A percentile compares a stretch with the other conserved stretches of the same genome.
Evolutionary conservation across 1,140 invertebrate genomes (phyloP).

Genomic region (Drosophila repletoides): DNA sequence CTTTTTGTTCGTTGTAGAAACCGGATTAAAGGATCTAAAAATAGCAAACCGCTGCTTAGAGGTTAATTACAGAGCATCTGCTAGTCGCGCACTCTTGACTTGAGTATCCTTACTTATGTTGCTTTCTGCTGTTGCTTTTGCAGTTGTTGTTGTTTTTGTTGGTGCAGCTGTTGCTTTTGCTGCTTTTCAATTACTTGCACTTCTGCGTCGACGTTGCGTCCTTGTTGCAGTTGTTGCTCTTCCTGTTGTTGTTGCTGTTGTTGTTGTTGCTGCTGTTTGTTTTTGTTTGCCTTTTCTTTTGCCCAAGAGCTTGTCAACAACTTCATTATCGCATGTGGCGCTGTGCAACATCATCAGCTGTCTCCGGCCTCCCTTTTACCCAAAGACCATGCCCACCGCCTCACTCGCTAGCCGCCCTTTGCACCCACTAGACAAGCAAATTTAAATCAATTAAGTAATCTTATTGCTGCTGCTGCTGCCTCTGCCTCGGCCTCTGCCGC

Average conservation of each 20-base stretch:
- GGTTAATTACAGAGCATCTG: no score
- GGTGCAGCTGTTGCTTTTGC: constrained; percentile 30
- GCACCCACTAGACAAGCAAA: constrained; percentile 68
- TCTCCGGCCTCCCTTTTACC: not conserved
- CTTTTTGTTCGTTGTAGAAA: no score
- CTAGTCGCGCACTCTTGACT: no score
- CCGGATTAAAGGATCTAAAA: no score
- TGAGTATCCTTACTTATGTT: no score
- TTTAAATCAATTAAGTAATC: constrained; percentile 80
- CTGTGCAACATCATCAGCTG: constrained; percentile 54
- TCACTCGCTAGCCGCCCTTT: no score
- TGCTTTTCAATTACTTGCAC: constrained; percentile 68
- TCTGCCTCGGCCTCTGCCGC: no score
- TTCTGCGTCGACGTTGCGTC: constrained; percentile 26
- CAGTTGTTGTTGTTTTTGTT: constrained; percentile 2
- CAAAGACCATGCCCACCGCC: not conserved
- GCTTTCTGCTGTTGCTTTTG: constrained; percentile 18
- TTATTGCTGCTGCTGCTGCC: constrained; percentile 61
- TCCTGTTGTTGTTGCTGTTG: not conserved
- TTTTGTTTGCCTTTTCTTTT: constrained; percentile 58
- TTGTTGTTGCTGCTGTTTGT: constrained; percentile 34
- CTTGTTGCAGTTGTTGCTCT: constrained; percentile 6
- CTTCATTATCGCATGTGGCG: constrained; percentile 72
- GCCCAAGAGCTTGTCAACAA: constrained; percentile 72
- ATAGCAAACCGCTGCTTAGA: no score